Evolutionary conservation across 2,888 invertebrate species (phyloP), one percentile per base, ranked within the genome.

Genomic region (Drosophila tripunctata): DNA sequence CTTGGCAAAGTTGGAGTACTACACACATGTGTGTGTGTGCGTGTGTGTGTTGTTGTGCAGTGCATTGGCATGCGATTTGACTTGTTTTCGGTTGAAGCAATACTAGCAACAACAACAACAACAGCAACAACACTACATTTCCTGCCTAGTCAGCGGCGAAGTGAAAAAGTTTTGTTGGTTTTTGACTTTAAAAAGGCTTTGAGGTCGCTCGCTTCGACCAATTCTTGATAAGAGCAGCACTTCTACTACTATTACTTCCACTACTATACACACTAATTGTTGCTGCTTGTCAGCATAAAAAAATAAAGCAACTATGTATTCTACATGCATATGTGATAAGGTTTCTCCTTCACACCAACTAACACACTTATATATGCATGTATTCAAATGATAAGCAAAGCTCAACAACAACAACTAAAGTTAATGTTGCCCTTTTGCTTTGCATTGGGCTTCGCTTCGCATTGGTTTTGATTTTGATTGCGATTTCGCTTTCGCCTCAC

Each of bases 51-150:
- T 12, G 27, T 22, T 63, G 62, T 75, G 64, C 76, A 84, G 85
- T 87, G 82, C 87, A 83, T 87, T 83, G 83, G 83, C 83, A 83
- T 83, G 83, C 83, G 66, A 87, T 81, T 85, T 76, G 79, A 87
- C 85, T 83, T 87, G 85, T 83, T 83, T 35, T 35, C 22, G 36
- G 36, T 38, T 78, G 48, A 47, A 15, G 35, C 47, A n/a, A 36
- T 50, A 36, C 36, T 50, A 67, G 40, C 50, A 60, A 69, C 36
- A 66, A 61, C 47, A 63, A 68, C n/a, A 35, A 69, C 15, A 72
- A 65, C 47, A 61, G 57, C 54, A 63, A 61, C 62, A 41, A 66
- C 56, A 60, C 65, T 68, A 83, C 81, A 50, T 81, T 81, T 81
- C 81, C 81, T 81, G 81, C 84, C 75, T 48, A 51, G 58, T 43